A percentile compares a stretch with the other conserved stretches of the same genome.
Conservation (phyloP, 2,888 invertebrate species). For the Drosophila setosimentum region DNA sequence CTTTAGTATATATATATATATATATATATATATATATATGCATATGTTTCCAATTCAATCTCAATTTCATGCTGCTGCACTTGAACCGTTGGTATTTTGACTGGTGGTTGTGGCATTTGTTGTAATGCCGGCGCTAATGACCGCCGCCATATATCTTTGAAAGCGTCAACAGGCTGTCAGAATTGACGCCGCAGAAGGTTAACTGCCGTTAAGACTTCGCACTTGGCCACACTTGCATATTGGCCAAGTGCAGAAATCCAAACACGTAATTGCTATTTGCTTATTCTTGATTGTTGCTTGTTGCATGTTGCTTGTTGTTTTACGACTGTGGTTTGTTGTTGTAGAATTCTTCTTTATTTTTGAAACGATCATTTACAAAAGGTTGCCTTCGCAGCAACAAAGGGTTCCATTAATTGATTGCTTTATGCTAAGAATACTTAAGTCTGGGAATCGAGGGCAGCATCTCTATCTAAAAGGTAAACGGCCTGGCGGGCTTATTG, state of each 20-base stretch:
- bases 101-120: slow-evolving; percentile 28
- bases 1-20: not conserved
- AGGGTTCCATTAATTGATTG: slow-evolving; percentile 22
- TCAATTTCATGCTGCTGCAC: slow-evolving; percentile 57
- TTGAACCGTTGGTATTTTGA: slow-evolving; percentile 75
- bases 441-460: slow-evolving; percentile 15
- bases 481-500: slow-evolving; percentile 83
- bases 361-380: slow-evolving; percentile 60
- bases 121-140: slow-evolving; percentile 57
- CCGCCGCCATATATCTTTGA: slow-evolving; percentile 56
- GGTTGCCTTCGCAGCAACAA: slow-evolving; percentile 38
- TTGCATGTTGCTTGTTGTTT: slow-evolving; percentile 22
- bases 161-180: slow-evolving; percentile 63
- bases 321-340: slow-evolving; percentile 2
- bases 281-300: slow-evolving; percentile 17
- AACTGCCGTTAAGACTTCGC: slow-evolving; percentile 13
- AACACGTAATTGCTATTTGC: slow-evolving; percentile 13
- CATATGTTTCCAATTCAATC: not conserved
- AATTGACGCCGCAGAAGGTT: slow-evolving; percentile 66
- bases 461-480: slow-evolving; percentile 75
- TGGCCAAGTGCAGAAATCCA: slow-evolving; percentile 36
- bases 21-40: not conserved
- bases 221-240: slow-evolving; percentile 35
- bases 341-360: slow-evolving; percentile 63
- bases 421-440: slow-evolving; percentile 44